Percentiles rank a stretch among this genome's conserved stretches.
Evolutionary conservation across 2,797 vertebrate species (phyloP).

Genomic region (Myoxocephalus aenaeus): DNA sequence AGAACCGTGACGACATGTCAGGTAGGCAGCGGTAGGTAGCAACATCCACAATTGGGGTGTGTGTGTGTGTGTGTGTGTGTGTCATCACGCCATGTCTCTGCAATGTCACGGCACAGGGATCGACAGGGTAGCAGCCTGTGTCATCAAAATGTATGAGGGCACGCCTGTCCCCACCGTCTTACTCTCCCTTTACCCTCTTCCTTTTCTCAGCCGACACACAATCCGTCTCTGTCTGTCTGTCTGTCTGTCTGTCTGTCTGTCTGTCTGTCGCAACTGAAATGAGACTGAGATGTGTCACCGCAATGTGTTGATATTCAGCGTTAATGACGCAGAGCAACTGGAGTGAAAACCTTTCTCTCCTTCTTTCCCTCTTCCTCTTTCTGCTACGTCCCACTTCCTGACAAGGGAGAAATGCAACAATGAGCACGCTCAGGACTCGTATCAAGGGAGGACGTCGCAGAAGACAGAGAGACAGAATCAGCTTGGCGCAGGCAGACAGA

Average conservation of each 20-base stretch:
- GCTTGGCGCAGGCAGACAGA: conserved; percentile 52
- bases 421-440: conserved; percentile 61
- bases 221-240: conserved; percentile 2
- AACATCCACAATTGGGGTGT: conserved; percentile 2
- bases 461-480: conserved; percentile 58
- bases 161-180: conserved; percentile 24
- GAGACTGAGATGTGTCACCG: conserved; percentile 41
- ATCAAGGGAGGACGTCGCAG: conserved; percentile 50
- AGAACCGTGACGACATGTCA: conserved; percentile 61
- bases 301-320: conserved; percentile 31
- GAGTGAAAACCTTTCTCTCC: conserved; percentile 35
- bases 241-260: background rate
- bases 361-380: conserved; percentile 21
- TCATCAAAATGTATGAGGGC: conserved; percentile 63
- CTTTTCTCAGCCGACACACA: conserved; percentile 5
- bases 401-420: conserved; percentile 64
- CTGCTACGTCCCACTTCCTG: conserved; percentile 60
- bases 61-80: background rate
- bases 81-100: conserved; percentile 29
- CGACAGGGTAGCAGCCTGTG: conserved; percentile 43
- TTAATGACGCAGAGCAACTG: conserved; percentile 36
- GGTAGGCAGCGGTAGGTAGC: conserved; percentile 30
- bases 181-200: conserved; percentile 1
- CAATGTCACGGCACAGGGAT: conserved; percentile 56
- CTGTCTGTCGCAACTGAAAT: conserved; percentile 32